Evolutionary conservation across 2,888 invertebrate genomes (phyloP), one percentile per base, ranked within the genome.

Genomic region (Syrista parreyssii): DNA sequence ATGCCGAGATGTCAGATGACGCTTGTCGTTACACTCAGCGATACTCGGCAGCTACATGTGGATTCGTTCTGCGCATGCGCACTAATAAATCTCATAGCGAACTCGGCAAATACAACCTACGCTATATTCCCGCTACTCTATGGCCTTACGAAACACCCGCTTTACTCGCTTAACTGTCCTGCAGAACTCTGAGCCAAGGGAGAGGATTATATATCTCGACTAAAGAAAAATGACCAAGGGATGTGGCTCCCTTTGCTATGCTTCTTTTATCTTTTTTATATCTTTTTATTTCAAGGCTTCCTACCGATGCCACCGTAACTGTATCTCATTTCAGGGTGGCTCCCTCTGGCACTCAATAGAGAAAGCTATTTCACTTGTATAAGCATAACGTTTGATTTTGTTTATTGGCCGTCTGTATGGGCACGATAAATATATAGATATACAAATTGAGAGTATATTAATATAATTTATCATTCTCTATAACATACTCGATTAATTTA

Each of bases 21-120:
- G 31, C 73, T 73, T 33, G 73, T 73, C 73, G 73, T n/a, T 32
- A 69, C 34, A 73, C 32, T 23, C 30, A 35, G n/a, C 33, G 73
- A 73, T 32, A 6, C 69, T 32, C 31, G 31, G 69, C 11, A 12
- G 69, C n/a, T 69, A 30, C 69, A 74, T 78, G 68, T 76, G 75
- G 75, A 77, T 40, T 40, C 76, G 76, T 73, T 40, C 68, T 76
- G 84, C 84, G 82, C 85, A 82, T 82, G 84, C 85, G 85, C 82
- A 74, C 69, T 78, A 82, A 81, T 84, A 82, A 85, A 85, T 84
- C 83, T 80, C 79, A 74, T 79, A 79, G 82, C 73, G 78, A 83
- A 79, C 75, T 79, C 81, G 72, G n/a, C 80, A 78, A 84, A 76
- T 74, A 77, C 79, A 75, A 75, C 71, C 80, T 77, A 76, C 77